phyloP scores from a whole-genome alignment of 2,797 vertebrate species.

The Anableps anableps region DNA sequence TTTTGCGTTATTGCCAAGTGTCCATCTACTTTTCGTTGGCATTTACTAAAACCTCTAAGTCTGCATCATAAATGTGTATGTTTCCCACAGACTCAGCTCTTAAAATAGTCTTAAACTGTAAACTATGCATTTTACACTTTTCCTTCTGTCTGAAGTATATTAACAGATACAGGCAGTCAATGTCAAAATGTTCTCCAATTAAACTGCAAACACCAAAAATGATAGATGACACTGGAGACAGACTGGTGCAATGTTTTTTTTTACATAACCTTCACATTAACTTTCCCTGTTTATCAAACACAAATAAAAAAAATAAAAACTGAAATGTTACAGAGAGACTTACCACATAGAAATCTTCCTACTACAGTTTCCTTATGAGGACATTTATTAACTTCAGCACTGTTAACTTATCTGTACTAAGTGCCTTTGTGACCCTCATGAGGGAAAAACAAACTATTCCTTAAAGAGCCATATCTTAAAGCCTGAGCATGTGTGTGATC shows the following conservation, averaged over 20 bases:
- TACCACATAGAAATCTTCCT: background rate
- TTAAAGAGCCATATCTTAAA: slow-evolving; percentile 22
- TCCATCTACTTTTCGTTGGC: background rate
- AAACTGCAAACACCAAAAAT: background rate
- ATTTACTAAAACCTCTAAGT: background rate
- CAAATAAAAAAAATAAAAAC: background rate
- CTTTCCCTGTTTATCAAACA: background rate
- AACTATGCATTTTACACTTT: background rate
- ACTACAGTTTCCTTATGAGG: slow-evolving; percentile 1
- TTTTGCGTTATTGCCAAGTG: background rate
- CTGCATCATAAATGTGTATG: background rate
- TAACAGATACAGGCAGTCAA: background rate
- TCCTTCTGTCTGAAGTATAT: background rate
- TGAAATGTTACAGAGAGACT: background rate
- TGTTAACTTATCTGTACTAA: slow-evolving; percentile 26
- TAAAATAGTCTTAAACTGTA: background rate
- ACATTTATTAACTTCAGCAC: slow-evolving; percentile 46
- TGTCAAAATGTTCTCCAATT: background rate
- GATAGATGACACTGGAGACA: background rate
- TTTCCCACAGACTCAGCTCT: background rate
- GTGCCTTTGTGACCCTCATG: slow-evolving; percentile 36
- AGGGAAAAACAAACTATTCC: slow-evolving; percentile 40
- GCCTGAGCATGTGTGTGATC: background rate
- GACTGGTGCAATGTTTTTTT: background rate
- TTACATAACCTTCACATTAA: background rate